Percentiles rank a stretch among this genome's conserved stretches.
Evolutionary conservation across 2,113 vertebrate genomes (phyloP).

Genomic region (Phoenicopterus ruber): DNA sequence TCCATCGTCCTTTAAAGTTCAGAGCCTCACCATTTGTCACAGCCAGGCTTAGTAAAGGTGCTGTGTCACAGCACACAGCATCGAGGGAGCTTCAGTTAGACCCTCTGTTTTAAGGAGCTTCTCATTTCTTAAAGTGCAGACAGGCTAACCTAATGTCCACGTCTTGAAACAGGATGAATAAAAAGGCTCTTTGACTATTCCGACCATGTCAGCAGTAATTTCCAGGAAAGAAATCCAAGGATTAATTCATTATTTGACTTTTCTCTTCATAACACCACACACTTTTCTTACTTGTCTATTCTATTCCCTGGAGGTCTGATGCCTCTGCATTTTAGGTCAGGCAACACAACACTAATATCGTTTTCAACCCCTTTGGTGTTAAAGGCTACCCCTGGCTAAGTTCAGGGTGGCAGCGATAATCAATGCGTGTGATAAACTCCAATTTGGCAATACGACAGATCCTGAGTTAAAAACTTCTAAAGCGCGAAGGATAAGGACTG

Average conservation of each 20-base stretch:
- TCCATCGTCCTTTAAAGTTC: conserved; percentile 11
- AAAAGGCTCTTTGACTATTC: background rate
- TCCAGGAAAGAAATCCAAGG: background rate
- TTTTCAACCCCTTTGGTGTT: background rate
- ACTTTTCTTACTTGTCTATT: background rate
- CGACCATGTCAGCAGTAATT: background rate
- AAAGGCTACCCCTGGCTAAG: background rate
- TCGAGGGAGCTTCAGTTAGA: background rate
- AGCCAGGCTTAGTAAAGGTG: background rate
- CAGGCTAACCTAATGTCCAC: background rate
- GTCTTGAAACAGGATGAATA: background rate
- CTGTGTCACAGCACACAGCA: background rate
- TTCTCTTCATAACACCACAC: background rate
- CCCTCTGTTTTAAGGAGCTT: background rate
- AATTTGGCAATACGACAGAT: background rate
- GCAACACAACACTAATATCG: background rate
- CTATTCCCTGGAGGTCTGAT: background rate
- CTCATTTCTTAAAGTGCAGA: background rate
- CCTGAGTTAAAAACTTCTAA: background rate
- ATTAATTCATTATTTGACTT: background rate
- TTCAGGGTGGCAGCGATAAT: background rate
- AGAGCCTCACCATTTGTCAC: background rate
- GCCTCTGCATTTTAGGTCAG: background rate
- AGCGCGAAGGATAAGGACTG: background rate
- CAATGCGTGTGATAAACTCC: background rate